A percentile compares a stretch with the other conserved stretches of the same genome.
Conservation (phyloP, 2,888 invertebrate genomes). For the Mesorhabditis sp. region DNA sequence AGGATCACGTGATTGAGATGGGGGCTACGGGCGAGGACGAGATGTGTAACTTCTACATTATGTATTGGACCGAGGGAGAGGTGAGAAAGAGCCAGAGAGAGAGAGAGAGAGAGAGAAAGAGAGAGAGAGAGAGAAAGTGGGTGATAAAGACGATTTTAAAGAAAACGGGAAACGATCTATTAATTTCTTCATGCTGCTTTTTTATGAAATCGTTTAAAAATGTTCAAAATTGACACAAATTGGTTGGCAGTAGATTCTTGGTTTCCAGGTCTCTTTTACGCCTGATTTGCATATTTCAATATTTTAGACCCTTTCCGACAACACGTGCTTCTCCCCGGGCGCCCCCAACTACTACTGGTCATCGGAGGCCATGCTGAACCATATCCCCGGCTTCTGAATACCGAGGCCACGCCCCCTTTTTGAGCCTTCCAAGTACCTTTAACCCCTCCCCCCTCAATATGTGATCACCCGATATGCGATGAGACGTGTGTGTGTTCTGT, state of each 20-base stretch:
- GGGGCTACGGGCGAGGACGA: conserved; percentile 57
- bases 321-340: conserved; percentile 54
- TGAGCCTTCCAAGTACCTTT: background rate
- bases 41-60: conserved; percentile 60
- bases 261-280: no score
- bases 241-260: no score
- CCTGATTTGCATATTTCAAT: background rate
- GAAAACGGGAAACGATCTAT: no score
- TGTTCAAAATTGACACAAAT: no score
- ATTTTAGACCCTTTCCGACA: conserved; percentile 32
- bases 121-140: no score
- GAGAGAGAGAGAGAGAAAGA: no score
- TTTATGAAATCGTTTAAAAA: no score
- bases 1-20: conserved; percentile 43
- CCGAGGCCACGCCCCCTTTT: conserved; percentile 8
- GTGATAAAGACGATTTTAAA: no score
- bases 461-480: no score
- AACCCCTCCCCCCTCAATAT: background rate
- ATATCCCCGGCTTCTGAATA: conserved; percentile 36
- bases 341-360: conserved; percentile 54
- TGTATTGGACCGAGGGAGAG: conserved; percentile 55
- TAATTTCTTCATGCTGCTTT: no score
- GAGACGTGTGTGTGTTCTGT: no score
- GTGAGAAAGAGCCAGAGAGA: no score
- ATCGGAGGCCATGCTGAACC: conserved; percentile 43